phyloP scores from a whole-genome alignment of 2,888 invertebrate species.

The Amphipyra tragopoginis region DNA sequence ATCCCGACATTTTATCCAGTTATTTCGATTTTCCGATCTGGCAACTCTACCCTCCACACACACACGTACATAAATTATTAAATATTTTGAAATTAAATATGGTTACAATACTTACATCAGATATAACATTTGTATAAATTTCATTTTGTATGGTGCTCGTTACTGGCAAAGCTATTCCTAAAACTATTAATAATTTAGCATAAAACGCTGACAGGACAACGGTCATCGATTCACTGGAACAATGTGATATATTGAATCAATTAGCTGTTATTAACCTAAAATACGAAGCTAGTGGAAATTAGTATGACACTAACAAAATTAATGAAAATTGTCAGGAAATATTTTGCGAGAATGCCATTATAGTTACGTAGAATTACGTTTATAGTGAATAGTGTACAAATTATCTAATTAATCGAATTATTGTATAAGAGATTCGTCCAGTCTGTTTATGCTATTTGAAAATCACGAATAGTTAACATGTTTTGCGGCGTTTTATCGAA shows the following conservation, averaged over 20 bases:
- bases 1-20: too few relatives aligned
- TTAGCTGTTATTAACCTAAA: constrained; percentile 58
- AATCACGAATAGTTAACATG: too few relatives aligned
- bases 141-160: constrained; percentile 91
- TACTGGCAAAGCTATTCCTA: constrained; percentile 91
- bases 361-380: constrained; percentile 12
- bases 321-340: constrained; percentile 44
- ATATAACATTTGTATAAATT: constrained; percentile 81
- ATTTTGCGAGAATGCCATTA: constrained; percentile 33
- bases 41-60: too few relatives aligned
- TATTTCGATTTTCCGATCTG: too few relatives aligned
- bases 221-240: constrained; percentile 90
- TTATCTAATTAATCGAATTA: constrained; percentile 20
- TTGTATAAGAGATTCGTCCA: constrained; percentile 10
- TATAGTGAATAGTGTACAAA: constrained; percentile 29
- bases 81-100: too few relatives aligned
- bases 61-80: too few relatives aligned
- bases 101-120: constrained; percentile 78
- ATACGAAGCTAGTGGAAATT: constrained; percentile 44
- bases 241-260: constrained; percentile 66
- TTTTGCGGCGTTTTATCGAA: too few relatives aligned
- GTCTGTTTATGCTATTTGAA: not conserved
- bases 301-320: constrained; percentile 46
- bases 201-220: constrained; percentile 91
- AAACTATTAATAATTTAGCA: constrained; percentile 91